phyloP scores from a whole-genome alignment of 2,113 vertebrate species.

The Corydoras maculifer region DNA sequence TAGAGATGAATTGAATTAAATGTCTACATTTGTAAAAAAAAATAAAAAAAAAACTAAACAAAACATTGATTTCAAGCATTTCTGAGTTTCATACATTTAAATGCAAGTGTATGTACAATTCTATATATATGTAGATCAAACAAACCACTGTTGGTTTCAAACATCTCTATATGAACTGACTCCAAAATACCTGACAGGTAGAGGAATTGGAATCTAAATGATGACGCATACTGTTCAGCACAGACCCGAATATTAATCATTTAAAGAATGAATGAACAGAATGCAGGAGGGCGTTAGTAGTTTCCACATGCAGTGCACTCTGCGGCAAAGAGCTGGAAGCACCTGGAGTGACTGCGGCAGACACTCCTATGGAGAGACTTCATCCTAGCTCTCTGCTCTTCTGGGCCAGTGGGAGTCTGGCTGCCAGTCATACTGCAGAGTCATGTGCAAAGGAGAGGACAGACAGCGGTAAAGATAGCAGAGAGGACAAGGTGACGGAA shows the following conservation, averaged over 20 bases:
- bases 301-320: slow-evolving; percentile 16
- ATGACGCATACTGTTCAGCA: background rate
- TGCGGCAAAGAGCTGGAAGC: slow-evolving; percentile 18
- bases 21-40: no score
- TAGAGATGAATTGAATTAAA: no score
- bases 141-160: background rate
- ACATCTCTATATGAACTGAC: background rate
- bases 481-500: background rate
- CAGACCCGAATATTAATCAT: slow-evolving; percentile 8
- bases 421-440: slow-evolving; percentile 40
- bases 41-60: no score
- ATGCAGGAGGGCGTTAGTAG: slow-evolving; percentile 10
- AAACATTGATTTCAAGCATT: no score
- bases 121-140: no score
- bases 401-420: slow-evolving; percentile 27
- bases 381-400: slow-evolving; percentile 23
- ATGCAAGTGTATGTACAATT: no score
- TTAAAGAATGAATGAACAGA: slow-evolving; percentile 1
- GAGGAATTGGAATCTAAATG: background rate
- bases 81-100: no score
- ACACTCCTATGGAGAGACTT: slow-evolving; percentile 24
- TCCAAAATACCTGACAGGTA: background rate
- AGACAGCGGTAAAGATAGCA: background rate
- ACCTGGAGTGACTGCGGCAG: slow-evolving; percentile 32
- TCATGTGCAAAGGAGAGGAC: background rate